Conservation (phyloP, 1,140 invertebrate species). For the Polyergus mexicanus region DNA sequence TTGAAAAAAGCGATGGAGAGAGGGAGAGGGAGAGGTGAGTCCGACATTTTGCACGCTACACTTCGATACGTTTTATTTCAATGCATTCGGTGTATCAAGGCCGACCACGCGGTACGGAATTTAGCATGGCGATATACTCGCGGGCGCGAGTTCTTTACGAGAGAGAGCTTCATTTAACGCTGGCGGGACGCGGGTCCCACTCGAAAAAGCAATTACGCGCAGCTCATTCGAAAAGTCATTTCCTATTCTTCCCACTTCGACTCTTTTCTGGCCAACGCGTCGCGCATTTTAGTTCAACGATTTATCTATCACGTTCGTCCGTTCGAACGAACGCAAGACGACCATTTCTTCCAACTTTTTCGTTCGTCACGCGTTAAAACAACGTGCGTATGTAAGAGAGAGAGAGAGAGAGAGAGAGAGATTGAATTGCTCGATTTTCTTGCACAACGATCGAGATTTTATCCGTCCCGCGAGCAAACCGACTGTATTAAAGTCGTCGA, state of each 20-base stretch:
- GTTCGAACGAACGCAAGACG: slow-evolving; percentile 8
- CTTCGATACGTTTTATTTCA: slow-evolving; percentile 74
- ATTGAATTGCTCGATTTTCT: slow-evolving; percentile 56
- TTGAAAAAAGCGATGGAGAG: slow-evolving; percentile 58
- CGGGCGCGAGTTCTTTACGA: slow-evolving; percentile 55
- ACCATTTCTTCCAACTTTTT: slow-evolving; percentile 60
- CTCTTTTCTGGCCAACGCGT: not conserved
- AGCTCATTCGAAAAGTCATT: slow-evolving; percentile 34
- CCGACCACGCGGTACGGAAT: slow-evolving; percentile 61
- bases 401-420: slow-evolving; percentile 16
- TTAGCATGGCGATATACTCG: slow-evolving; percentile 59
- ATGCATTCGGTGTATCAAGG: slow-evolving; percentile 66
- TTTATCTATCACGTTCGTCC: slow-evolving; percentile 31
- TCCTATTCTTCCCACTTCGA: slow-evolving; percentile 31
- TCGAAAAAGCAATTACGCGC: slow-evolving; percentile 50
- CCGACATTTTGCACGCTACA: slow-evolving; percentile 67
- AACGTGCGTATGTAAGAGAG: slow-evolving; percentile 6
- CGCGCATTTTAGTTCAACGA: slow-evolving; percentile 38
- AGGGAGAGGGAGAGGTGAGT: not conserved
- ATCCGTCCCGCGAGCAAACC: slow-evolving; percentile 49
- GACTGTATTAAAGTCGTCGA: slow-evolving; percentile 35
- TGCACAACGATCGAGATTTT: slow-evolving; percentile 52
- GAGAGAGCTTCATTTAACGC: slow-evolving; percentile 56
- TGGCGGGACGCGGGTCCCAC: not conserved
- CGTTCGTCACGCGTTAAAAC: slow-evolving; percentile 25